Evolutionary conservation across 2,797 vertebrate genomes (phyloP), one percentile per base, ranked within the genome.

Genomic region (Arctocebus calabarensis): DNA sequence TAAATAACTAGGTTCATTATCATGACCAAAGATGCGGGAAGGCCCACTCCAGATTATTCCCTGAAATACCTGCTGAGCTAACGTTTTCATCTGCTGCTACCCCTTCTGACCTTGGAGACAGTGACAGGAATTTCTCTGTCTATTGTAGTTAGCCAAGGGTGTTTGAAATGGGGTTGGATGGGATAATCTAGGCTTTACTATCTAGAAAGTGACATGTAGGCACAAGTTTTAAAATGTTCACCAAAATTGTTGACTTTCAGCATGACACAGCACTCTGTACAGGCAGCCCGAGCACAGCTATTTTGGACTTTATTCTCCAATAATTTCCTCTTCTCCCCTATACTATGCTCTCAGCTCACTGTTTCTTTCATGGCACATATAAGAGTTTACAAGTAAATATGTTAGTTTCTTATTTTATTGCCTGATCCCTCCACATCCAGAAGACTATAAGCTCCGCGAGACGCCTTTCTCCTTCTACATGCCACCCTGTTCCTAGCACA

Each of bases 1-100:
- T 94, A 95, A 97, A 97, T 97, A 97, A 86, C 81, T 94, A 77
- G 32, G 27, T 55, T 94, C 97, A 34, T 71, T 40, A 10, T 45
- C 17, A 37, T 55, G 37, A 74, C 4, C 27, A 59, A 83, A 84
- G 70, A 61, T 22, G 3, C 27, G 82, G 17, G 87, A 88, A 89
- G 57, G 45, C 27, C 19, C 8, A 11, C 74, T 90, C 37, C 55
- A 52, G 37, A 27, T 59, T 64, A 23, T 64, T 74, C 37, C 77
- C 48, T 73, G 48, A 64, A 90, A 78, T 40, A 66, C 62, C 14
- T 48, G 12, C 55, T 1, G 5, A 37, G 61, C 48, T 52, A 52
- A 52, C 48, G 55, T 95, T 81, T 17, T 75, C 3, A 37, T 34
- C 66, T 74, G 19, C 32, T 55, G 10, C 34, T 13, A 3, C 19